Conservation (phyloP, 30 jellyfish, hydroid and myxozoan genomes). For the Mastigias papua region DNA sequence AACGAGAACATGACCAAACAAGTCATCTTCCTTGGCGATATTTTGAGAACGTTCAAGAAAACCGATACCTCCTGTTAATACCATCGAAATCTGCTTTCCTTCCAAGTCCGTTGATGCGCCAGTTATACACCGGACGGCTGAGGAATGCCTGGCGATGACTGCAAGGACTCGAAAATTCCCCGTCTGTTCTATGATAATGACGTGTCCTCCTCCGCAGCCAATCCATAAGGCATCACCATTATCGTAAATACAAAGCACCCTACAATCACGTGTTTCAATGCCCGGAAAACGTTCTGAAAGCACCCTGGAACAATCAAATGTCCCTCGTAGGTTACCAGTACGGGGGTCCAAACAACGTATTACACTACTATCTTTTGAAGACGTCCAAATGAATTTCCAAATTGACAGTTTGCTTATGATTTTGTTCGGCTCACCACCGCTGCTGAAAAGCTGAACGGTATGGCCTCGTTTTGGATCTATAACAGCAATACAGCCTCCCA, state of each 20-base stretch:
- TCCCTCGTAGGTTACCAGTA: constrained; percentile 16
- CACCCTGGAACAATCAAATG: constrained; percentile 60
- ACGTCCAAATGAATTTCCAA: constrained; percentile 48
- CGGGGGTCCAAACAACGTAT: constrained; percentile 33
- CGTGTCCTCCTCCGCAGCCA: constrained; percentile 93
- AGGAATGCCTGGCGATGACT: constrained; percentile 67
- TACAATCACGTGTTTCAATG: constrained; percentile 64
- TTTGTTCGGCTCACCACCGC: constrained; percentile 46
- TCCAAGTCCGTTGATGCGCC: constrained; percentile 24
- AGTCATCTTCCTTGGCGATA: neutral
- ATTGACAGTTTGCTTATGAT: constrained; percentile 33
- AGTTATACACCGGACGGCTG: constrained; percentile 81
- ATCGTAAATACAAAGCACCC: constrained; percentile 60
- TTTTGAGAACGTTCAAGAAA: constrained; percentile 52
- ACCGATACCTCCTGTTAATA: constrained; percentile 77
- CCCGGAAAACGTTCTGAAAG: constrained; percentile 34
- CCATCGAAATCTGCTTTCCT: constrained; percentile 72
- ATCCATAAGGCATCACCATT: constrained; percentile 78
- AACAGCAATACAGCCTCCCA: constrained; percentile 63
- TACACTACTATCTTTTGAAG: constrained; percentile 48
- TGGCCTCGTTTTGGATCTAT: constrained; percentile 60
- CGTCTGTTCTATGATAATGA: constrained; percentile 65
- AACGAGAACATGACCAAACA: constrained; percentile 79
- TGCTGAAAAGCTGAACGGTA: constrained; percentile 18
- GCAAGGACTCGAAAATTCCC: constrained; percentile 50